These are phyloP conservation scores for Coptodon bakossiorum DNA, from an alignment of 2,113 vertebrate genomes.

Conservation along the genomic window DNA sequence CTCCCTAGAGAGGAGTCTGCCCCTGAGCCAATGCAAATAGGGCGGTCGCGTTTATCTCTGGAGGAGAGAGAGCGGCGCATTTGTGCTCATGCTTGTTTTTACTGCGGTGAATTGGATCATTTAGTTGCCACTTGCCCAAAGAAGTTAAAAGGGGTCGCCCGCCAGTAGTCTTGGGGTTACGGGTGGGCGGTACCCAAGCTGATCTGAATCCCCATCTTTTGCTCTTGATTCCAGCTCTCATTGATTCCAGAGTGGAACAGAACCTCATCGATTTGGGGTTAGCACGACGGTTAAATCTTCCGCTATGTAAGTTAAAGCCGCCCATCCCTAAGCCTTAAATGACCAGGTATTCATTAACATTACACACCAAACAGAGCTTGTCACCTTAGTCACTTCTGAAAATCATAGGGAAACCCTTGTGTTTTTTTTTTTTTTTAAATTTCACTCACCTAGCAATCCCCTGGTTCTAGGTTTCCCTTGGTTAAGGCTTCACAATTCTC, in stretches of 20 bases:
- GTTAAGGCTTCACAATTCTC: neutral
- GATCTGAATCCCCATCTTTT: neutral
- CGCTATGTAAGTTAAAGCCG: rapidly evolving
- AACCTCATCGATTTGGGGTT: neutral
- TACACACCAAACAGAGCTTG: neutral
- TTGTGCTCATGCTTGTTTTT: neutral
- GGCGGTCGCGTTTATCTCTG: neutral
- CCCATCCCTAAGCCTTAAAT: neutral
- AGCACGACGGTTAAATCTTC: neutral
- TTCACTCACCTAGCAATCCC: neutral
- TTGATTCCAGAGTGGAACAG: neutral
- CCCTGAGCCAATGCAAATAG: neutral
- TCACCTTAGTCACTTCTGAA: neutral
- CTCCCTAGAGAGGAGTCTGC: rapidly evolving
- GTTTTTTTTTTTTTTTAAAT: rapidly evolving
- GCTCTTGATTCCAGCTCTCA: rapidly evolving
- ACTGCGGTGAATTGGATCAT: neutral
- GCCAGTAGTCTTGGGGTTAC: neutral
- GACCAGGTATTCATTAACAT: neutral
- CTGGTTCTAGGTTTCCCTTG: neutral
- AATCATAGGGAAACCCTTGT: neutral
- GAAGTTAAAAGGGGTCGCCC: rapidly evolving
- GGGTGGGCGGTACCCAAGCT: neutral
- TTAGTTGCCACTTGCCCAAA: neutral
- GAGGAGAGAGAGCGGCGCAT: neutral